A percentile compares a stretch with the other conserved stretches of the same genome.
Conservation (phyloP, 2,888 invertebrate genomes). For the Cantharis rufa region DNA sequence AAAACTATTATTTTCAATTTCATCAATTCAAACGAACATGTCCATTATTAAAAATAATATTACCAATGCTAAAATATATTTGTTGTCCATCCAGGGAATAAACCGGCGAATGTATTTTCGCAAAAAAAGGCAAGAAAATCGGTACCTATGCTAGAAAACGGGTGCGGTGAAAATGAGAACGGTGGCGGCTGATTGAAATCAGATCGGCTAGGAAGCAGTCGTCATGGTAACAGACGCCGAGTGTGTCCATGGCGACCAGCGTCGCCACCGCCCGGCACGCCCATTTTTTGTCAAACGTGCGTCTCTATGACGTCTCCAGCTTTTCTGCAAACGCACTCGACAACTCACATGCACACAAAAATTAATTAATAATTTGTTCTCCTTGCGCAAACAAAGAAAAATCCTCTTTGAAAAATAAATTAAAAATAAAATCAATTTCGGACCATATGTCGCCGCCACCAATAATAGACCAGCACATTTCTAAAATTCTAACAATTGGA, state of each 20-base stretch:
- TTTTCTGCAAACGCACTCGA: not conserved
- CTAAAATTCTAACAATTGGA: not conserved
- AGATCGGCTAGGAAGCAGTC: constrained; percentile 44
- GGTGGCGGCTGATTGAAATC: constrained; percentile 52
- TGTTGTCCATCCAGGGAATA: not conserved
- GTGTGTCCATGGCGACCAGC: constrained; percentile 50
- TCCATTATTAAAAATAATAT: not conserved
- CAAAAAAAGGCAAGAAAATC: constrained; percentile 13
- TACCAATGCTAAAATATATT: not conserved
- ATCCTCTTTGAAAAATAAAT: not conserved
- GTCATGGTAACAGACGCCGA: constrained; percentile 44
- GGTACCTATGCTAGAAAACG: constrained; percentile 11
- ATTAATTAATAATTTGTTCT: not conserved
- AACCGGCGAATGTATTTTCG: constrained; percentile 12
- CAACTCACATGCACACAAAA: not conserved
- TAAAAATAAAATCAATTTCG: not conserved
- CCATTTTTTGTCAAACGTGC: constrained; percentile 35
- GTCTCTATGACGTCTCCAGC: constrained; percentile 46
- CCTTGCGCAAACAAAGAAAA: not conserved
- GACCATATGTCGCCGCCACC: not conserved
- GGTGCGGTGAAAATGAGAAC: constrained; percentile 47
- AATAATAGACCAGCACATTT: not conserved
- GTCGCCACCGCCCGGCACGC: constrained; percentile 50
- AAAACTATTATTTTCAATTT: not conserved
- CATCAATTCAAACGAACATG: not conserved